These are phyloP conservation scores for Propsilocerus akamusi DNA, from an alignment of 1,140 invertebrate species.

Conservation along the genomic window DNA sequence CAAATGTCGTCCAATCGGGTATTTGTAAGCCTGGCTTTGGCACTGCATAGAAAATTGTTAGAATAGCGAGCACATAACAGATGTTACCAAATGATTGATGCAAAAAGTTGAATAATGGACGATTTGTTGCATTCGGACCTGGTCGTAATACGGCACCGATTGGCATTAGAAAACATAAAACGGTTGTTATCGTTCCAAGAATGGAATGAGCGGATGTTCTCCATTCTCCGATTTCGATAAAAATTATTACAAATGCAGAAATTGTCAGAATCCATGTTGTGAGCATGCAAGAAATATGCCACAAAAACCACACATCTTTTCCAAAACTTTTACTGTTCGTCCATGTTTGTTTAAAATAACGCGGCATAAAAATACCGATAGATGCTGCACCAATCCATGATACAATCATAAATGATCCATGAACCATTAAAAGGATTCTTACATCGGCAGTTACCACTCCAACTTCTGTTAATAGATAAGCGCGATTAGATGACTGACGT, in stretches of 20 bases:
- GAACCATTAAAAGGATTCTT: constrained; percentile 49
- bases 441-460: constrained; percentile 37
- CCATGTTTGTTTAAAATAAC: constrained; percentile 87
- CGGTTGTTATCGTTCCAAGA: constrained; percentile 52
- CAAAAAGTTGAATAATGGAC: constrained; percentile 84
- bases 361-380: constrained; percentile 69
- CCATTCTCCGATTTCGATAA: constrained; percentile 68
- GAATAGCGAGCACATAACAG: constrained; percentile 72
- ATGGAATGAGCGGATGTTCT: constrained; percentile 50
- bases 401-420: constrained; percentile 75
- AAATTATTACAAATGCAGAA: constrained; percentile 61
- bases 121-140: constrained; percentile 55
- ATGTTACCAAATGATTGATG: constrained; percentile 85
- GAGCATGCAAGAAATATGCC: constrained; percentile 74
- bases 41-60: constrained; percentile 83
- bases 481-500: constrained; percentile 31
- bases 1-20: constrained; percentile 68
- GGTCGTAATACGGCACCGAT: constrained; percentile 56
- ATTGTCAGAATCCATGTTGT: constrained; percentile 60
- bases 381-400: constrained; percentile 83
- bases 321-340: constrained; percentile 56
- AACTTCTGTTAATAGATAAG: constrained; percentile 40
- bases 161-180: constrained; percentile 73
- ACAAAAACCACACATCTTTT: constrained; percentile 89
- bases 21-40: constrained; percentile 65